A percentile compares a stretch with the other conserved stretches of the same genome.
phyloP scores from a whole-genome alignment of 37 sponge, comb jelly and placozoan genomes.

The Ephydatia muelleri region DNA sequence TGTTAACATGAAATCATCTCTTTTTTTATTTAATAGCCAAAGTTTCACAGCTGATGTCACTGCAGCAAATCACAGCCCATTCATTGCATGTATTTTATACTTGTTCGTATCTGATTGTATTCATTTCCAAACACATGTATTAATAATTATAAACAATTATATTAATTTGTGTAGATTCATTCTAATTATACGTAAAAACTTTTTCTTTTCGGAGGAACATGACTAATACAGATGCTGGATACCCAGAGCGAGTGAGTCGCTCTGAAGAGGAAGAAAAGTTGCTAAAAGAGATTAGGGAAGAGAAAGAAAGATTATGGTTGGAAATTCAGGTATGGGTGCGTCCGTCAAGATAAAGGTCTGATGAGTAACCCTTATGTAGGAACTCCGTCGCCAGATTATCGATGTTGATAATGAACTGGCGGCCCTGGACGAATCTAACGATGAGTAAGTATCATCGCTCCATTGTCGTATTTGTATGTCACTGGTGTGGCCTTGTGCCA shows the following conservation, averaged over 20 bases:
- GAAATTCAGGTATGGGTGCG: constrained; percentile 84
- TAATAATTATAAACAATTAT: background rate
- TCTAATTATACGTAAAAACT: background rate
- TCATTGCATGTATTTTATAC: too few species aligned
- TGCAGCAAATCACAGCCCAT: background rate
- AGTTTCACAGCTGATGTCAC: background rate
- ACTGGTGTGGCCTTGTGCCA: background rate
- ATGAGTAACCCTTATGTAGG: constrained; percentile 23
- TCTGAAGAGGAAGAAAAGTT: constrained; percentile 82
- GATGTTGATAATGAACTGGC: constrained; percentile 88
- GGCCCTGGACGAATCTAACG: constrained; percentile 76
- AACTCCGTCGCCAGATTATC: constrained; percentile 74
- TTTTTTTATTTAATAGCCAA: background rate
- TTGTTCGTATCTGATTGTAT: background rate
- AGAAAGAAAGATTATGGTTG: constrained; percentile 62
- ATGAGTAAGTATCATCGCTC: constrained; percentile 59
- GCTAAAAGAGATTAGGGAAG: constrained; percentile 74
- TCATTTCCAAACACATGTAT: background rate
- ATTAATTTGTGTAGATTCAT: too few species aligned
- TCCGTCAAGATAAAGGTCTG: too few species aligned
- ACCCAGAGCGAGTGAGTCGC: constrained; percentile 37
- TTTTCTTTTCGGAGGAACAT: background rate
- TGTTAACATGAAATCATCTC: background rate
- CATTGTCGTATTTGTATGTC: background rate
- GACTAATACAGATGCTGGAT: background rate